Base-by-base conservation (phyloP, 1,140 invertebrate species). In the Drosophila kohkoa region DNA sequence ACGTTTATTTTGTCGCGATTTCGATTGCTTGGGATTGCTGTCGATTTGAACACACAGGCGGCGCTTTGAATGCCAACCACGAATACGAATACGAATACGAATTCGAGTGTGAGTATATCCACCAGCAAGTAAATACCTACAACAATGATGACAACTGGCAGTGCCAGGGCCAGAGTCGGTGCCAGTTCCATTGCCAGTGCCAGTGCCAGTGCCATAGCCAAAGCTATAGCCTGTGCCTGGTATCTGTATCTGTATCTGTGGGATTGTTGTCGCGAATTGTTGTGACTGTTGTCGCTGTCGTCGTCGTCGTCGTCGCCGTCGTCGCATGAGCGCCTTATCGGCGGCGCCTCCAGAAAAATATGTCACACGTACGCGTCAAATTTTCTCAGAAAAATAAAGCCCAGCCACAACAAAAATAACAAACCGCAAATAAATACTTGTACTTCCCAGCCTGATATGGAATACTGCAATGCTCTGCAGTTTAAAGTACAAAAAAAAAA, bases 351-450 rank as follows among this genome's bases (percentile, higher is more conserved):
- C 83, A 87, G 76, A 70, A 75, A 86, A 87, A 82, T 87, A 82
- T 87, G 79, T 88, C 82, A 87, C 83, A 88, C 83, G 82, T 87
- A 82, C 66, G 72, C 82, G 76, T 88, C 82, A 88, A 82, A 79
- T 69, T 63, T 87, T 87, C 79, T 82, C 63, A 82, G 83, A 88
- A 87, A 74, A 77, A 79, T 60, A 70, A 64, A 70, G 15, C 55
- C 55, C 52, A 75, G 43, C 55, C 69, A 43, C 55, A 54, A 55
- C 45, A 71, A 45, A 64, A 52, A 54, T 10, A 60, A 66, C n/a
- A 80, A 85, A 87, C 81, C 81, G 74, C 82, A 73, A 79, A 82
- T 78, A 72, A 85, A 67, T 74, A 79, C 58, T 64, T 35, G 35
- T 74, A 63, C 16, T 28, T 7, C n/a, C 41, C 2, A 32, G 62